phyloP scores from a whole-genome alignment of 2,113 vertebrate species.

The Oryzias celebensis region DNA sequence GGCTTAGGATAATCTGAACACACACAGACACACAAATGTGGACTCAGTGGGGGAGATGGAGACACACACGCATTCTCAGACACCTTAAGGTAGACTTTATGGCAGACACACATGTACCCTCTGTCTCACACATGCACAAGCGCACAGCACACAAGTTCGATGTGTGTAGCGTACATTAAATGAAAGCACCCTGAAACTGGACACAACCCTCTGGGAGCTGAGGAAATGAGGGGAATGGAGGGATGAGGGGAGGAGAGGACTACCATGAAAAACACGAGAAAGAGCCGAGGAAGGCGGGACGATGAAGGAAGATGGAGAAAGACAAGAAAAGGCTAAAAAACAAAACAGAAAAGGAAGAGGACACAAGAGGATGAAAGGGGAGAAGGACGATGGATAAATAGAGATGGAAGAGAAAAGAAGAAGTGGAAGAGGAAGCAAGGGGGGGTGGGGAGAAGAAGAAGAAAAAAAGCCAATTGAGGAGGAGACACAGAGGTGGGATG shows the following conservation, averaged over 20 bases:
- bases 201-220: slow-evolving; percentile 44
- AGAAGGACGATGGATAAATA: neutral
- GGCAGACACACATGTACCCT: slow-evolving; percentile 44
- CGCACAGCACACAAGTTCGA: slow-evolving; percentile 19
- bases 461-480: slow-evolving; percentile 5
- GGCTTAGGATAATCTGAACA: slow-evolving; percentile 73
- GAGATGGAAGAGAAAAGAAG: neutral
- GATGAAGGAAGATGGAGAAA: neutral
- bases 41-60: slow-evolving; percentile 41
- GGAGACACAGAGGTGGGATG: neutral
- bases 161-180: slow-evolving; percentile 47
- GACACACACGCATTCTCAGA: slow-evolving; percentile 68
- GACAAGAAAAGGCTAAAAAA: neutral
- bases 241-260: slow-evolving; percentile 1
- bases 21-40: slow-evolving; percentile 42
- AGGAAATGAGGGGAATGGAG: slow-evolving; percentile 34
- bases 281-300: neutral
- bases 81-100: slow-evolving; percentile 66
- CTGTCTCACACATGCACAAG: slow-evolving; percentile 2
- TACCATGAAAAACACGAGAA: neutral
- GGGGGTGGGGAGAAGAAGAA: neutral
- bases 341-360: neutral
- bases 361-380: too few relatives aligned
- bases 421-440: neutral
- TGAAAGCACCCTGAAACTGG: slow-evolving; percentile 53